These are phyloP conservation scores for Drosophila equinoxialis DNA, from an alignment of 1,140 invertebrate species.

Conservation along the genomic window DNA sequence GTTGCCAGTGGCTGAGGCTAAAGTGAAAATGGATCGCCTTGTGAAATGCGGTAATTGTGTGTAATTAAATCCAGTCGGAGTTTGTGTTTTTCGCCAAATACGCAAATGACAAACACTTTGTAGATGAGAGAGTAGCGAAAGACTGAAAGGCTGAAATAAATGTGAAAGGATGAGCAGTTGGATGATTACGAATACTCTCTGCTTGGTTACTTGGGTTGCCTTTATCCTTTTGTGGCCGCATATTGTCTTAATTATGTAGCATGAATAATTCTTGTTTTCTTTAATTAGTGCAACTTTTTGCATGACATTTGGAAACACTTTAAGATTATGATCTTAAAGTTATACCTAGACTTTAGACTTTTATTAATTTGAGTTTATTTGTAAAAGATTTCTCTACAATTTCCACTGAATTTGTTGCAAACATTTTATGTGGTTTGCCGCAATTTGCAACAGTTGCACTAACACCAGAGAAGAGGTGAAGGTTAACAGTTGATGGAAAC, in stretches of 20 bases:
- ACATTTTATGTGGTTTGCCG: slow-evolving; percentile 48
- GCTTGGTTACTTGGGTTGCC: slow-evolving; percentile 36
- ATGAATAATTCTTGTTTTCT: slow-evolving; percentile 75
- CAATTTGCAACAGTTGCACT: slow-evolving; percentile 40
- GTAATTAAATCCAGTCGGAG: slow-evolving; percentile 74
- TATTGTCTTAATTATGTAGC: slow-evolving; percentile 80
- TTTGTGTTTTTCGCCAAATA: slow-evolving; percentile 29
- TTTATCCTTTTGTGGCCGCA: slow-evolving; percentile 45
- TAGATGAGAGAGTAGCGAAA: background rate
- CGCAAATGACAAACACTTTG: slow-evolving; percentile 76
- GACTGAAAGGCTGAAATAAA: slow-evolving; percentile 22
- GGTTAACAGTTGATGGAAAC: slow-evolving; percentile 52
- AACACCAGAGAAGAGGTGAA: background rate
- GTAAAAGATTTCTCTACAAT: slow-evolving; percentile 20
- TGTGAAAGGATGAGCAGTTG: slow-evolving; percentile 2
- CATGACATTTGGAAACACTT: background rate
- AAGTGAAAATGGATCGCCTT: slow-evolving; percentile 80
- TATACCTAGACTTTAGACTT: too few species aligned
- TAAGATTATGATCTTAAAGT: background rate
- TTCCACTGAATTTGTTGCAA: slow-evolving; percentile 31
- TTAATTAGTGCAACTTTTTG: slow-evolving; percentile 57
- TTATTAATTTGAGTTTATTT: slow-evolving; percentile 10
- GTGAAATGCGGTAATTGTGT: slow-evolving; percentile 79
- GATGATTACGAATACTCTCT: slow-evolving; percentile 14
- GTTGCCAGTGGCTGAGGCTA: slow-evolving; percentile 58